A percentile compares a stretch with the other conserved stretches of the same genome.
Evolutionary conservation across 2,888 invertebrate species (phyloP).

Genomic region (Stegana nigrithorax): DNA sequence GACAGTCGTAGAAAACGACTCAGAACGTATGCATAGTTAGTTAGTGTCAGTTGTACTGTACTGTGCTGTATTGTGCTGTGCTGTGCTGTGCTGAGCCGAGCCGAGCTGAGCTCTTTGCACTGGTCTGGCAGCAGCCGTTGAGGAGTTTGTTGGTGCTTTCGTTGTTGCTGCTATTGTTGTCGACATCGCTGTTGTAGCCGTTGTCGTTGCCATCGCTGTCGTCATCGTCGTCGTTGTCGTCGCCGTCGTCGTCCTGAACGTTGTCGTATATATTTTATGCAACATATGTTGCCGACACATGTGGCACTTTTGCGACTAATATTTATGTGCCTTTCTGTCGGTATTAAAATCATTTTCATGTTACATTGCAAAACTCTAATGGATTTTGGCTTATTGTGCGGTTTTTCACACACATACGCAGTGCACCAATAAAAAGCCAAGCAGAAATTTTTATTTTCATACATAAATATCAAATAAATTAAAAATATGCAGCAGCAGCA

Average conservation of each 20-base stretch:
- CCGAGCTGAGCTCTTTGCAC: neutral
- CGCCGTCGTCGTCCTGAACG: neutral
- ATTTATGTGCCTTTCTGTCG: constrained; percentile 18
- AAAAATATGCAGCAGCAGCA: neutral
- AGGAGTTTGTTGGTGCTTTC: neutral
- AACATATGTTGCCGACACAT: constrained; percentile 19
- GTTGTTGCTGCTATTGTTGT: neutral
- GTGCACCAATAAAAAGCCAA: neutral
- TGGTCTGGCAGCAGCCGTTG: too few relatives aligned
- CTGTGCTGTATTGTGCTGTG: neutral
- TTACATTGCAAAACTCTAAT: constrained; percentile 20
- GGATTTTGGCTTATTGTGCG: constrained; percentile 17
- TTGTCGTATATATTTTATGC: constrained; percentile 7
- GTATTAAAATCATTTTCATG: constrained; percentile 27
- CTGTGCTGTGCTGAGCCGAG: too few relatives aligned
- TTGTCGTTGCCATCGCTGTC: neutral
- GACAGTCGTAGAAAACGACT: neutral
- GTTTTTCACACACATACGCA: constrained; percentile 5
- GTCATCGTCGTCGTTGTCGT: neutral
- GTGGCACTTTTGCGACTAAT: constrained; percentile 17
- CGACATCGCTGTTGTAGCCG: neutral
- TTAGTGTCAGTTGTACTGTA: constrained; percentile 1
- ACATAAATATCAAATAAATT: neutral
- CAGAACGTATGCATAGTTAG: neutral
- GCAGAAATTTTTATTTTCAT: neutral